Conservation (phyloP, 2,797 vertebrate species). For the Hydrocynus forskahlii region DNA sequence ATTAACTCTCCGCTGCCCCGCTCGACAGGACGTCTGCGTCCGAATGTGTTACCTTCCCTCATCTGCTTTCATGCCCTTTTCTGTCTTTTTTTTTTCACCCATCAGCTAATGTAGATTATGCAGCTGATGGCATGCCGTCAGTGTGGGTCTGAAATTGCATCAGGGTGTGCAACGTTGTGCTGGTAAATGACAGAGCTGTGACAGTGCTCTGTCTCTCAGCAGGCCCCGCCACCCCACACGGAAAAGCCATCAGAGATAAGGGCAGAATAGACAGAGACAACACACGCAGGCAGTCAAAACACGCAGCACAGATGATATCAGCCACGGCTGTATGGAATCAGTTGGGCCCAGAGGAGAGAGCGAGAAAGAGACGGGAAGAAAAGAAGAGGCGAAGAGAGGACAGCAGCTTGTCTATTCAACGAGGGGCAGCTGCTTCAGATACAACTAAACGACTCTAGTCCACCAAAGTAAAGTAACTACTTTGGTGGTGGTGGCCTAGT, state of each 20-base stretch:
- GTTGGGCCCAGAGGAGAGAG: constrained; percentile 26
- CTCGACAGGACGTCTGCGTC: constrained; percentile 22
- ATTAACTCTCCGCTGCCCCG: constrained; percentile 9
- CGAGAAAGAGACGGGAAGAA: constrained; percentile 12
- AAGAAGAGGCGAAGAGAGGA: constrained; percentile 8
- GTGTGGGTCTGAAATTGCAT: constrained; percentile 34
- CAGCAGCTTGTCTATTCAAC: constrained; percentile 4
- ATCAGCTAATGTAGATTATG: constrained; percentile 43
- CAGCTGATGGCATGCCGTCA: constrained; percentile 37
- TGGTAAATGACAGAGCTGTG: constrained; percentile 41
- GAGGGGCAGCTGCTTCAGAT: neutral
- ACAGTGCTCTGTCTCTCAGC: constrained; percentile 40
- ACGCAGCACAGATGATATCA: constrained; percentile 62
- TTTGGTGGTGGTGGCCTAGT: no score
- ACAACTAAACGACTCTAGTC: neutral
- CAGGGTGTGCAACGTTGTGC: neutral
- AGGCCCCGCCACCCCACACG: constrained; percentile 41
- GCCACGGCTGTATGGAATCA: constrained; percentile 37
- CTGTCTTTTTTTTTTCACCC: constrained; percentile 5
- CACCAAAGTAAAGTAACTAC: no score
- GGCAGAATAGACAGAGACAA: constrained; percentile 57
- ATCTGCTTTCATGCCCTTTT: constrained; percentile 31
- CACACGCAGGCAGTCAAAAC: constrained; percentile 61
- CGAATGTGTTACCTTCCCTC: constrained; percentile 8
- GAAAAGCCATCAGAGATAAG: constrained; percentile 61